Percentiles rank a stretch among this genome's conserved stretches.
phyloP scores from a whole-genome alignment of 2,113 vertebrate genomes.

The Neotoma lepida region DNA sequence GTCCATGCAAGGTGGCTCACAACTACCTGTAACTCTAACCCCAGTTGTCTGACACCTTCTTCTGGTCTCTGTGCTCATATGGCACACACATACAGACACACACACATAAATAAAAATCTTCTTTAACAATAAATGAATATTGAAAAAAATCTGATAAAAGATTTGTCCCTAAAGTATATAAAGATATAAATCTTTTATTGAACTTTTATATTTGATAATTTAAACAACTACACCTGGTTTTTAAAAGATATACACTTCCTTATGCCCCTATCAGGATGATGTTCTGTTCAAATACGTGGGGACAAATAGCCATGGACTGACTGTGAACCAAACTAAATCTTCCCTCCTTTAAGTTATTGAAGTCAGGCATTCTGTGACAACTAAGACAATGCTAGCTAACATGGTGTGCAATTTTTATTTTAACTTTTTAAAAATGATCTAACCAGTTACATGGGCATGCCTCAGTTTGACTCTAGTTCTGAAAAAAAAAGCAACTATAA shows the following conservation, averaged over 20 bases:
- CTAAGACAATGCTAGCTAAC: not conserved
- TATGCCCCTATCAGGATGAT: not conserved
- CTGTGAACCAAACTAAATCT: too few species aligned
- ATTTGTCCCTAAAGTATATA: not conserved
- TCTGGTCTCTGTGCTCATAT: not conserved
- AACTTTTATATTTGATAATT: not conserved
- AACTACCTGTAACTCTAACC: not conserved
- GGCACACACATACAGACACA: not conserved
- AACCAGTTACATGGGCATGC: not conserved
- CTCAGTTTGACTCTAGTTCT: not conserved
- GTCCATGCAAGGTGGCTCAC: not conserved
- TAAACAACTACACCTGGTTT: not conserved
- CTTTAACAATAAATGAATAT: not conserved
- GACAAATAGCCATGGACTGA: not conserved
- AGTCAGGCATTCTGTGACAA: not conserved
- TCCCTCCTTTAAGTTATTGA: not conserved
- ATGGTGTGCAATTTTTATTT: not conserved
- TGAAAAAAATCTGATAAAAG: not conserved
- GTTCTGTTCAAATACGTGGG: not conserved
- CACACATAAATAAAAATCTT: not conserved
- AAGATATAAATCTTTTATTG: not conserved
- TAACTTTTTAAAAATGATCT: not conserved
- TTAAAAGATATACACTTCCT: not conserved
- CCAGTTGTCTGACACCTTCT: not conserved
- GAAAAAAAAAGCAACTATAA: not conserved